phyloP scores from a whole-genome alignment of 2,797 vertebrate species.

The Arnoldichthys spilopterus region DNA sequence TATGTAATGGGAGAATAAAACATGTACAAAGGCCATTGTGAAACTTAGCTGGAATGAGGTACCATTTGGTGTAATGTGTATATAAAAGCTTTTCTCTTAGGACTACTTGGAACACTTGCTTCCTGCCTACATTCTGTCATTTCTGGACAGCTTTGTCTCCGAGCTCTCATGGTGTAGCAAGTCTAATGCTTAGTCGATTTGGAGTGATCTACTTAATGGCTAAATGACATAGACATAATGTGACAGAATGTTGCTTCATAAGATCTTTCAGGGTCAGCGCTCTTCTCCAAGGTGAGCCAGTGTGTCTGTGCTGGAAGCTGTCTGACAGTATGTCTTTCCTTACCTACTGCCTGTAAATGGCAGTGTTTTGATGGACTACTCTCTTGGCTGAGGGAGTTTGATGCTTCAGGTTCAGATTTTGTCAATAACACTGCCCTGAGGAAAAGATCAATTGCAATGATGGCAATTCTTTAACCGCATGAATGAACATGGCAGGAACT shows the following conservation, averaged over 20 bases:
- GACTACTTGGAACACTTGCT: not conserved
- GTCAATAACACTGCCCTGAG: slow-evolving; percentile 48
- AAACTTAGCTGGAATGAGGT: too few species aligned
- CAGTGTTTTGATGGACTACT: slow-evolving; percentile 22
- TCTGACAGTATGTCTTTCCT: not conserved
- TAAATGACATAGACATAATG: not conserved
- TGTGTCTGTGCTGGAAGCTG: not conserved
- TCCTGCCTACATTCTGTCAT: not conserved
- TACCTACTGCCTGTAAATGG: slow-evolving; percentile 3
- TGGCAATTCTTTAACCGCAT: slow-evolving; percentile 49
- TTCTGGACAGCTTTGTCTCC: not conserved
- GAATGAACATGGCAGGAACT: slow-evolving; percentile 51
- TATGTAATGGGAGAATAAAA: not conserved
- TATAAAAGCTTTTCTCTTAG: too few species aligned
- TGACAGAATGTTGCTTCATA: not conserved
- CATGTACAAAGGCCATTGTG: not conserved
- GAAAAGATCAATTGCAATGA: slow-evolving; percentile 53
- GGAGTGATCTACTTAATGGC: not conserved
- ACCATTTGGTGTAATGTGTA: not conserved
- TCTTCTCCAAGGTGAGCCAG: not conserved
- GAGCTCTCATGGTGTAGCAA: not conserved
- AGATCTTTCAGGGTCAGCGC: not conserved
- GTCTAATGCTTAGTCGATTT: not conserved
- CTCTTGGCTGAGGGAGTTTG: not conserved
- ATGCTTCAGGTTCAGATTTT: slow-evolving; percentile 18